A percentile compares a stretch with the other conserved stretches of the same genome.
These are phyloP conservation scores for Onychomys arenicola DNA, from an alignment of 2,797 vertebrate genomes.

Conservation along the genomic window DNA sequence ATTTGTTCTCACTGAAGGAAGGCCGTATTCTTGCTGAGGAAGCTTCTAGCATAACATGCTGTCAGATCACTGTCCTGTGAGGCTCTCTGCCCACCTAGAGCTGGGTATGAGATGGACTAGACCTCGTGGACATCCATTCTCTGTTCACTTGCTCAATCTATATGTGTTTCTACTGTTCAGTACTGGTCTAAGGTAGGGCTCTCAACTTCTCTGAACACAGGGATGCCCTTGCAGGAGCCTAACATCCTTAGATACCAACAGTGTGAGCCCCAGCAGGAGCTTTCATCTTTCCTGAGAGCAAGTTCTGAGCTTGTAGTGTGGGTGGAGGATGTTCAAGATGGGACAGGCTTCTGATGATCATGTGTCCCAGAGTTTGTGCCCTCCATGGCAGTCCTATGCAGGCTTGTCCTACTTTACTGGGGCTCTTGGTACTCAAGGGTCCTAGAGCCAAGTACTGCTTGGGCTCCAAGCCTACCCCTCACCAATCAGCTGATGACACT, in stretches of 20 bases:
- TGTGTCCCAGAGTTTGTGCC: background rate
- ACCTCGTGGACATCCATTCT: background rate
- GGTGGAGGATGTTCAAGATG: background rate
- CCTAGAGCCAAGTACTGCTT: background rate
- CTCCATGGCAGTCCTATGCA: background rate
- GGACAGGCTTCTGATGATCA: background rate
- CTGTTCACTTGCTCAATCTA: background rate
- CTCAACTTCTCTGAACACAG: background rate
- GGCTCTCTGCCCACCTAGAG: background rate
- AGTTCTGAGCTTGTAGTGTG: background rate
- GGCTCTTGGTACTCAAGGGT: background rate
- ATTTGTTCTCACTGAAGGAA: background rate
- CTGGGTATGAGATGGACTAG: background rate
- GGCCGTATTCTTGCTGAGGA: background rate
- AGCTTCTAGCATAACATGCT: background rate
- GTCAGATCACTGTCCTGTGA: background rate
- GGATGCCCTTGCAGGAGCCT: background rate
- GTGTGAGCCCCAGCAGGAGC: background rate
- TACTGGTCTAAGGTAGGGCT: background rate
- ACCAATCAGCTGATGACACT: background rate
- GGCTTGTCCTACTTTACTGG: background rate
- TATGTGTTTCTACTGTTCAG: background rate
- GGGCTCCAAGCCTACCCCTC: background rate
- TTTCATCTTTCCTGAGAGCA: background rate
- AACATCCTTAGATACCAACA: no score